Evolutionary conservation across 2,888 invertebrate genomes (phyloP).

Genomic region (Lithosia quadra): DNA sequence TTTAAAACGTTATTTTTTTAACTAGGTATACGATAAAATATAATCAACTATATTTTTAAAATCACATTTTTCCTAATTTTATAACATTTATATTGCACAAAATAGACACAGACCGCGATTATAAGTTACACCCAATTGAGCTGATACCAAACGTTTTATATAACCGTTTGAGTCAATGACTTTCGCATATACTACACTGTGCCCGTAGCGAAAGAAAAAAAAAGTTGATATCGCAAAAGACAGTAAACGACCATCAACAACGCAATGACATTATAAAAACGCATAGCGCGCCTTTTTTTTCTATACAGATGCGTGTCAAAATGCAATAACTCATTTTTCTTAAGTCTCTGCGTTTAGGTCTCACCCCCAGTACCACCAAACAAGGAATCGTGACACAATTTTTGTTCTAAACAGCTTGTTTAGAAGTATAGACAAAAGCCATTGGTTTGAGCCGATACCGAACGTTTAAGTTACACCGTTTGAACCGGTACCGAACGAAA

Average conservation of each 20-base stretch:
- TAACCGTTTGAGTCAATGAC: background rate
- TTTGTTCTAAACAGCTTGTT: background rate
- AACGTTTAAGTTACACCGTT: conserved; percentile 36
- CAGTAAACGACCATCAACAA: too few species aligned
- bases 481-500: conserved; percentile 53
- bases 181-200: background rate
- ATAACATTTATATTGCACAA: conserved; percentile 82
- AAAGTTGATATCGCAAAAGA: background rate
- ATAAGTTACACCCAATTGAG: conserved; percentile 58
- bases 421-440: background rate
- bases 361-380: too few species aligned
- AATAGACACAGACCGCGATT: conserved; percentile 76
- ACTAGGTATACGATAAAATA: conserved; percentile 78
- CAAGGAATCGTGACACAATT: background rate
- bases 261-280: too few species aligned
- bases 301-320: too few species aligned
- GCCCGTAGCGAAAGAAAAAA: background rate
- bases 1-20: conserved; percentile 75
- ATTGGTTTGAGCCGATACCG: conserved; percentile 50
- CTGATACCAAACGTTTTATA: conserved; percentile 38
- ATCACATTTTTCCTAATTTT: conserved; percentile 85
- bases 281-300: too few species aligned
- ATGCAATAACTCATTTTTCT: too few species aligned
- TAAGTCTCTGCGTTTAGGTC: too few species aligned
- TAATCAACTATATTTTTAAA: conserved; percentile 83